Evolutionary conservation across 2,113 vertebrate species (phyloP).

Genomic region (Chaenocephalus aceratus): DNA sequence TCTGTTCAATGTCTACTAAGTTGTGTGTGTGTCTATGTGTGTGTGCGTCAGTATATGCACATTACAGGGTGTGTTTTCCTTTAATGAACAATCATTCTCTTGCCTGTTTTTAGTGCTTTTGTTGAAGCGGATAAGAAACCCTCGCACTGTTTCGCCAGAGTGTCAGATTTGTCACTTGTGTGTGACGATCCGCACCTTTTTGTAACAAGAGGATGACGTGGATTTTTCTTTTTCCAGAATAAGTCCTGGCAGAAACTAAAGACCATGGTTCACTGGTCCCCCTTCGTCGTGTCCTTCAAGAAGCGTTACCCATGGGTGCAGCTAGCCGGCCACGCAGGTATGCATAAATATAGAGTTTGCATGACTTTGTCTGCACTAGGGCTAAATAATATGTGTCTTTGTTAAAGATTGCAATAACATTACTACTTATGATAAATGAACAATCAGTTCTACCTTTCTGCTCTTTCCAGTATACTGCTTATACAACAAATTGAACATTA

Average conservation of each 20-base stretch:
- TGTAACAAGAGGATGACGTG: conserved; percentile 2
- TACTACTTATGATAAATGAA: too few relatives aligned
- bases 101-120: conserved; percentile 10
- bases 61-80: conserved; percentile 53
- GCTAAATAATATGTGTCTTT: too few relatives aligned
- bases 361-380: too few relatives aligned
- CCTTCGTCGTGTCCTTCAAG: conserved; percentile 89
- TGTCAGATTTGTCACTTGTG: conserved; percentile 13
- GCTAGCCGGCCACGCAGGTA: conserved; percentile 92
- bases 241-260: conserved; percentile 91
- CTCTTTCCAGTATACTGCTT: too few relatives aligned
- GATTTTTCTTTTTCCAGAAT: conserved; percentile 72
- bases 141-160: neutral
- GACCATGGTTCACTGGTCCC: conserved; percentile 89
- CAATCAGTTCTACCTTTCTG: too few relatives aligned
- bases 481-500: too few relatives aligned
- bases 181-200: neutral
- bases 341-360: neutral
- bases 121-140: conserved; percentile 11
- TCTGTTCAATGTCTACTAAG: conserved; percentile 57
- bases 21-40: conserved; percentile 28
- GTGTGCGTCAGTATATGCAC: conserved; percentile 3
- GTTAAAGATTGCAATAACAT: too few relatives aligned
- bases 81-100: conserved; percentile 53
- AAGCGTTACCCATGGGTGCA: conserved; percentile 93